Evolutionary conservation across 1,140 invertebrate species (phyloP), one percentile per base, ranked within the genome.

Genomic region (Ectropis grisescens): DNA sequence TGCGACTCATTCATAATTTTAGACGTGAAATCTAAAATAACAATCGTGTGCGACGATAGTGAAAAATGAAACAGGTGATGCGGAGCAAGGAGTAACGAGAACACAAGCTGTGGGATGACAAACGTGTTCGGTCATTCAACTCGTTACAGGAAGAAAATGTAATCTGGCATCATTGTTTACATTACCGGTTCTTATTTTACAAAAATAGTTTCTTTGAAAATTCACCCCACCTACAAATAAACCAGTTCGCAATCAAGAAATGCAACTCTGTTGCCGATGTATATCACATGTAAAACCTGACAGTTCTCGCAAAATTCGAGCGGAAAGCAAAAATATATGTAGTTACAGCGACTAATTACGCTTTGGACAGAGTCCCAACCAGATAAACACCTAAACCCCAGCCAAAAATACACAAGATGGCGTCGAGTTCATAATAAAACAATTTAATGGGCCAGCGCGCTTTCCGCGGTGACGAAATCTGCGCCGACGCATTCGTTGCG

Each of bases 371-470:
- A 64, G 61, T 78, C 76, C 76, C 76, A 78, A 62, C 44, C 58
- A 74, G 72, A 81, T 81, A 74, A 81, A 78, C 70, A 76, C 60
- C 71, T 66, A 76, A 72, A 72, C 69, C 61, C 55, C 72, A 57
- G 66, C 76, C 71, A 78, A 81, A 81, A 81, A 81, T 81, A 81
- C 67, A 74, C 60, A 66, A 74, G 58, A 78, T 76, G 76, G 72
- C 75, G 75, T 66, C 72, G 66, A 51, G 68, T 80, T 74, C 70
- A 78, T 78, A 81, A 81, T 81, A 81, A 81, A 81, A 81, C 75
- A 75, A 81, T 81, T 78, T 81, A 81, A 81, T 78, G 75, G 75
- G 75, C 75, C 72, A 81, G 60, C 72, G 72, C 76, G 70, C 70
- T 81, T 81, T 76, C 72, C 76, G 72, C 69, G 68, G 70, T 81